Evolutionary conservation across 53 echinoderm and acorn worm species (phyloP).

Genomic region (Echinometra lucunter): DNA sequence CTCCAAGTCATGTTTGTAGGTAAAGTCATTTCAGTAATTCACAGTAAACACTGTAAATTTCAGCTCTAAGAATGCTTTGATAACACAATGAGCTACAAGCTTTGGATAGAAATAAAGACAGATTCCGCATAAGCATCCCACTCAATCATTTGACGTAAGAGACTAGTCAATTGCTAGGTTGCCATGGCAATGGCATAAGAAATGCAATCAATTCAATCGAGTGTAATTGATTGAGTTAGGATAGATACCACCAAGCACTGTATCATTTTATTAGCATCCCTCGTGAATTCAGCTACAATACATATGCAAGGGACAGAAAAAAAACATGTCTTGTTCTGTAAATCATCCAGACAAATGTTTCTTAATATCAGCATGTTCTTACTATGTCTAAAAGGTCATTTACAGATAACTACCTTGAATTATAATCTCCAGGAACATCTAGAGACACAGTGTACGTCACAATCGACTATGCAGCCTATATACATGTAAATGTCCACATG

Average conservation of each 20-base stretch:
- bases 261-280: neutral
- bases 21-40: neutral
- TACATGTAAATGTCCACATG: too few relatives aligned
- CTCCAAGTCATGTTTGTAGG: neutral
- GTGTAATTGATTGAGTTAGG: constrained; percentile 45
- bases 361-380: neutral
- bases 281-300: neutral
- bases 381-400: neutral
- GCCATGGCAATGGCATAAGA: constrained; percentile 33
- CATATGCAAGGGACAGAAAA: neutral
- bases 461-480: too few relatives aligned
- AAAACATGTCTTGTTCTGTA: neutral
- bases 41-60: neutral
- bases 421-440: neutral
- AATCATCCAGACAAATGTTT: neutral
- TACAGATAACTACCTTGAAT: neutral
- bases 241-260: neutral
- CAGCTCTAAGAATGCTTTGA: neutral
- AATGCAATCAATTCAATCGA: constrained; percentile 39
- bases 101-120: neutral
- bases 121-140: neutral
- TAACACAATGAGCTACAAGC: neutral
- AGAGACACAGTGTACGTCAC: too few relatives aligned
- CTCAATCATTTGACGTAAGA: constrained; percentile 38
- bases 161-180: constrained; percentile 27